These are phyloP conservation scores for Pygmarrhopalites habei DNA, from an alignment of 1,140 invertebrate species.

Conservation along the genomic window DNA sequence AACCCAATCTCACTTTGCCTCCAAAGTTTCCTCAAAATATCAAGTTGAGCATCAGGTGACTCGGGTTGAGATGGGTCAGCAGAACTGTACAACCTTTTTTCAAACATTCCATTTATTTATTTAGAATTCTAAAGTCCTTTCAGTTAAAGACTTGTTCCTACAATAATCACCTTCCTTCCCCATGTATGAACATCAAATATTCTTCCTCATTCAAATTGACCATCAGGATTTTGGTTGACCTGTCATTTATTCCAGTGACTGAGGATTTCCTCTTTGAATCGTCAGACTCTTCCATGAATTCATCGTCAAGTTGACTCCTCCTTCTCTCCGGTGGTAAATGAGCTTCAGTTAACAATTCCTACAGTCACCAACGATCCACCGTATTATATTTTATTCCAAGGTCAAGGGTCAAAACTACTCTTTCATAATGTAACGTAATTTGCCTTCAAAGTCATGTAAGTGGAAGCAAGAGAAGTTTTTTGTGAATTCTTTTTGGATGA, in stretches of 20 bases:
- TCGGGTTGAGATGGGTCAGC: conserved; percentile 5
- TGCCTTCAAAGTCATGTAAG: neutral
- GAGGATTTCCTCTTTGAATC: neutral
- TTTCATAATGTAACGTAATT: neutral
- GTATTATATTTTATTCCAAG: neutral
- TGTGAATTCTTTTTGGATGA: no score
- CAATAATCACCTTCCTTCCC: neutral
- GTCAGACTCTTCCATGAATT: neutral
- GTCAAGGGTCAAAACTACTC: neutral
- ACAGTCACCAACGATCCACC: no score
- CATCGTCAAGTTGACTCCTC: neutral
- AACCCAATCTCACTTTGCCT: neutral
- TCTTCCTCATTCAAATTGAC: neutral
- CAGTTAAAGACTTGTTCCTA: no score
- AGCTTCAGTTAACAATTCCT: conserved; percentile 8
- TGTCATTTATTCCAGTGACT: no score
- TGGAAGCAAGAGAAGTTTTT: neutral
- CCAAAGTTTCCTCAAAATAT: no score
- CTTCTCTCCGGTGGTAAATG: neutral
- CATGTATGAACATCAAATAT: neutral
- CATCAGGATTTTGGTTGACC: neutral
- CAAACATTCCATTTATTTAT: neutral
- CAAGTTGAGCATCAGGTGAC: conserved; percentile 32
- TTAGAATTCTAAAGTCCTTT: no score
- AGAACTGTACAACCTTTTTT: neutral